phyloP scores from a whole-genome alignment of 2,113 vertebrate species.

The Tyto alba region DNA sequence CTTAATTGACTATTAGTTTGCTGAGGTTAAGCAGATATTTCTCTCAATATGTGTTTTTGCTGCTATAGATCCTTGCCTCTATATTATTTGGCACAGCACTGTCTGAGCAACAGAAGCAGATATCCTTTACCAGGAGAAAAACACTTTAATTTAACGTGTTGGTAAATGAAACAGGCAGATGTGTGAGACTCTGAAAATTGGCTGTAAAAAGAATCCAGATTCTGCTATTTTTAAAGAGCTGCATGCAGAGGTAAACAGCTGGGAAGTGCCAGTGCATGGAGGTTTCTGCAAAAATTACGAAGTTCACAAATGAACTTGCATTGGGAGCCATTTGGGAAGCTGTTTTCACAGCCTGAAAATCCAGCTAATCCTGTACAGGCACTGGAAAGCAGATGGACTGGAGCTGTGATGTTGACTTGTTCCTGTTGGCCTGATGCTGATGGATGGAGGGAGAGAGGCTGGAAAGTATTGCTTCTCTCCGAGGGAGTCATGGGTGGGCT shows the following conservation, averaged over 20 bases:
- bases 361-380: neutral
- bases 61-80: neutral
- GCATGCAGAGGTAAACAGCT: neutral
- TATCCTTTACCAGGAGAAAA: neutral
- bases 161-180: neutral
- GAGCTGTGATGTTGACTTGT: neutral
- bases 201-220: neutral
- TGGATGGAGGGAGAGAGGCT: neutral
- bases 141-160: neutral
- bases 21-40: neutral
- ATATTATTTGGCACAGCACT: neutral
- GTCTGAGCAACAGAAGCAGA: neutral
- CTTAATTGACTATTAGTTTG: neutral
- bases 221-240: neutral
- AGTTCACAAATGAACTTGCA: neutral
- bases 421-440: rapidly evolving
- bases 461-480: neutral
- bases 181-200: neutral
- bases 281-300: neutral
- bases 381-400: neutral
- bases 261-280: neutral
- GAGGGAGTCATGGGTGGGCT: rapidly evolving
- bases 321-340: neutral
- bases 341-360: neutral
- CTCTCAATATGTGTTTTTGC: neutral